These are phyloP conservation scores for Panonychus citri DNA, from an alignment of 1,140 invertebrate species.

Conservation along the genomic window DNA sequence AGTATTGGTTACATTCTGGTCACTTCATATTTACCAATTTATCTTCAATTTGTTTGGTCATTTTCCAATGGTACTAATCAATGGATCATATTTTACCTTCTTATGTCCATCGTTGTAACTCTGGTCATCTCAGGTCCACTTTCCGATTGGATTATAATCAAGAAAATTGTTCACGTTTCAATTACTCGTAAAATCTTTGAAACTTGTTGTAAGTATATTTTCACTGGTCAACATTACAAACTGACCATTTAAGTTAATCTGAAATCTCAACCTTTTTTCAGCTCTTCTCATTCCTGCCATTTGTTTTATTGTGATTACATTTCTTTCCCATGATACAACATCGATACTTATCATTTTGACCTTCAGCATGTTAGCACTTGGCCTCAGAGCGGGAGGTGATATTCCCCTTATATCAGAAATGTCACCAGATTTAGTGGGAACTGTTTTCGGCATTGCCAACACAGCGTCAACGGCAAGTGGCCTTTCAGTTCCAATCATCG, in stretches of 20 bases:
- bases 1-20: background rate
- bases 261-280: too few species aligned
- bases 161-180: background rate
- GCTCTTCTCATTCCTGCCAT: background rate
- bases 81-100: background rate
- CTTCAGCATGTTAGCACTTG: background rate
- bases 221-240: too few species aligned
- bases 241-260: too few species aligned
- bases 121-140: background rate
- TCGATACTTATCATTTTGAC: background rate
- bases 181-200: background rate
- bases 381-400: background rate
- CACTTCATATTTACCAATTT: background rate
- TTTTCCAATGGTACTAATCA: background rate
- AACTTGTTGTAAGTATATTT: background rate
- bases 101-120: background rate
- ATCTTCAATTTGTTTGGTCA: background rate
- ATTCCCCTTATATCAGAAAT: background rate
- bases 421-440: background rate
- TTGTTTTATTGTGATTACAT: background rate
- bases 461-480: background rate
- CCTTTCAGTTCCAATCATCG: background rate
- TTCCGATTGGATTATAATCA: background rate
- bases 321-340: background rate
- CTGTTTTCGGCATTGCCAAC: background rate